These are phyloP conservation scores for Catharus ustulatus DNA, from an alignment of 2,797 vertebrate species.

Conservation along the genomic window DNA sequence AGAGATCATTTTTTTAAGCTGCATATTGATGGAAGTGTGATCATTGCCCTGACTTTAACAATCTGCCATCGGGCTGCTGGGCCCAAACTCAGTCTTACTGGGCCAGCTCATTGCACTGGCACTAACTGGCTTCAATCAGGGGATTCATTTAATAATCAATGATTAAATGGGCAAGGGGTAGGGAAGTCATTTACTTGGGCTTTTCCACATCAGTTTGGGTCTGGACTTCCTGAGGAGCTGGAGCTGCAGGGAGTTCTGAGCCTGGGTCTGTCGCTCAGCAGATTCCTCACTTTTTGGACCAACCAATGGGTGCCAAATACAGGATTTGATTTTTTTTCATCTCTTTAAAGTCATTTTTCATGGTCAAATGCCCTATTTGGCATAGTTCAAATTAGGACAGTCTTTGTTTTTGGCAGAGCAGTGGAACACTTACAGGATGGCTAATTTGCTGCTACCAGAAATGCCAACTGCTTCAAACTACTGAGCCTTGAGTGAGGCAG, in stretches of 20 bases:
- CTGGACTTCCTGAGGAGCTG: background rate
- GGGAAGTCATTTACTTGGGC: background rate
- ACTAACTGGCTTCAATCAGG: background rate
- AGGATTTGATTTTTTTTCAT: background rate
- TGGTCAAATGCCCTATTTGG: conserved; percentile 26
- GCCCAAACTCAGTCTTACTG: background rate
- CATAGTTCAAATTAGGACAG: conserved; percentile 2
- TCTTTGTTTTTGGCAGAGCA: background rate
- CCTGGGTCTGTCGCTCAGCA: background rate
- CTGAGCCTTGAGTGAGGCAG: background rate
- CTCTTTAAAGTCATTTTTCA: conserved; percentile 10
- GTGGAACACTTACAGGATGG: background rate
- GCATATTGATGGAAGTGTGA: background rate
- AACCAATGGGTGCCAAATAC: background rate
- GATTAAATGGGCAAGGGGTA: background rate
- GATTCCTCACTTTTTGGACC: background rate
- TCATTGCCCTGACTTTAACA: background rate
- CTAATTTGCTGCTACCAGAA: background rate
- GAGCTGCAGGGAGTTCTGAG: background rate
- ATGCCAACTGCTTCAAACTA: background rate
- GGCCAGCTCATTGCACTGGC: background rate
- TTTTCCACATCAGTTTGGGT: background rate
- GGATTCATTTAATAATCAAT: background rate
- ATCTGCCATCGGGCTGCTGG: background rate
- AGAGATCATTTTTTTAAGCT: background rate